Conservation (phyloP, 2,888 invertebrate species). For the Harpalus rufipes region DNA sequence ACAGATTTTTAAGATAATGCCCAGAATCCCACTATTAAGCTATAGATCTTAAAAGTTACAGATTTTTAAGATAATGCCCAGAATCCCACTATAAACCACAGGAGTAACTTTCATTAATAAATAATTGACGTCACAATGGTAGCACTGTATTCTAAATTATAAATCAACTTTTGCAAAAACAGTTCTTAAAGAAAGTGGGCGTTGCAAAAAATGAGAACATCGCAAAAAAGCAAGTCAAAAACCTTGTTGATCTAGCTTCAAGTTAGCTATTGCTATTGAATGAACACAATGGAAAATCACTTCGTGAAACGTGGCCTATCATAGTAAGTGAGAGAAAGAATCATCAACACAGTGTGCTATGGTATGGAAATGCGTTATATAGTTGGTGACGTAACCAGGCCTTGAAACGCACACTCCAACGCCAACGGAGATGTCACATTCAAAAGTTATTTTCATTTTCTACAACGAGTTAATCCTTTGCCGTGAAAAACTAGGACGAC, state of each 20-base stretch:
- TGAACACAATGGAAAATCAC: slow-evolving; percentile 59
- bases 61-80: no score
- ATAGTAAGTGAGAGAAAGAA: background rate
- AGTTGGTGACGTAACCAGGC: background rate
- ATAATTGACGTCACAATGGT: no score
- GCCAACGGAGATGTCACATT: slow-evolving; percentile 32
- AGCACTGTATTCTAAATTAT: no score
- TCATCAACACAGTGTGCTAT: background rate
- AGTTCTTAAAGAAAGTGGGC: background rate
- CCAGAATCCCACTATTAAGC: no score
- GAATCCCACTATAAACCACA: no score
- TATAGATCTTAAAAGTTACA: no score
- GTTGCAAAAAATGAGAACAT: background rate
- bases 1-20: no score
- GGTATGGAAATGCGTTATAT: slow-evolving; percentile 9
- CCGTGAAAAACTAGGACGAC: background rate
- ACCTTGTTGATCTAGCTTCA: background rate
- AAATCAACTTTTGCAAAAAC: background rate
- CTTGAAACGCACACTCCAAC: slow-evolving; percentile 37
- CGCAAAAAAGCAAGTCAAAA: background rate
- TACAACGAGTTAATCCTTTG: background rate
- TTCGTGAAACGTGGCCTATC: slow-evolving; percentile 50
- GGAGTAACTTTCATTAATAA: no score
- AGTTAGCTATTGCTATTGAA: background rate
- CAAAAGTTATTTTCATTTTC: background rate